Conservation (phyloP, 2,888 invertebrate species). For the Heliconius erato region DNA sequence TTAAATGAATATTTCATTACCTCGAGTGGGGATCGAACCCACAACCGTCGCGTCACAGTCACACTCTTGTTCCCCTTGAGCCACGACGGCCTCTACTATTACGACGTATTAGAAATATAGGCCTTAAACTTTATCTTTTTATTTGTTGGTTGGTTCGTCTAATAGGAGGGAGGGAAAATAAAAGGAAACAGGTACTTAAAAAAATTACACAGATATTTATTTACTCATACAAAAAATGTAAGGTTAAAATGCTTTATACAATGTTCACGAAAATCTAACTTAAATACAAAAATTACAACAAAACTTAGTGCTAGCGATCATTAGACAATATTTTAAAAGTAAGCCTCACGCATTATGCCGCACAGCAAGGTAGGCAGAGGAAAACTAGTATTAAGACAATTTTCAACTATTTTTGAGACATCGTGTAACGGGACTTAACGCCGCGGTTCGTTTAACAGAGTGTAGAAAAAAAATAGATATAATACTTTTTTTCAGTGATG, state of each 20-base stretch:
- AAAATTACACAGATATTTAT: slow-evolving; percentile 73
- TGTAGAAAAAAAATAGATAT: background rate
- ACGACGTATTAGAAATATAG: no score
- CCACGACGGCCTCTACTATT: no score
- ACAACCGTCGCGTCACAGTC: no score
- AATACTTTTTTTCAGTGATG: background rate
- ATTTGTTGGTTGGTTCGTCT: no score
- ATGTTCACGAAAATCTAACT: slow-evolving; percentile 58
- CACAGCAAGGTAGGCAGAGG: background rate
- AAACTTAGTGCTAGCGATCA: slow-evolving; percentile 36
- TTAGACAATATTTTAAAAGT: background rate
- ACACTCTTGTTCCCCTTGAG: no score
- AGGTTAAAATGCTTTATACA: slow-evolving; percentile 81
- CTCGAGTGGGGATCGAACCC: no score
- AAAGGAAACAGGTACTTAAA: slow-evolving; percentile 59
- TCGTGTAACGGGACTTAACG: background rate
- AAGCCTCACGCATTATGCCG: background rate
- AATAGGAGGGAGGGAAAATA: slow-evolving; percentile 35
- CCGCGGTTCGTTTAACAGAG: background rate
- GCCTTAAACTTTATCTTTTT: background rate
- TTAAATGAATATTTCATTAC: no score
- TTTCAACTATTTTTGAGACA: background rate
- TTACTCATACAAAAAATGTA: slow-evolving; percentile 65
- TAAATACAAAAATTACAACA: slow-evolving; percentile 27
- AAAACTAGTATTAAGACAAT: background rate